A percentile compares a stretch with the other conserved stretches of the same genome.
Conservation (phyloP, 2,888 invertebrate genomes). For the Lumbricus terrestris region DNA sequence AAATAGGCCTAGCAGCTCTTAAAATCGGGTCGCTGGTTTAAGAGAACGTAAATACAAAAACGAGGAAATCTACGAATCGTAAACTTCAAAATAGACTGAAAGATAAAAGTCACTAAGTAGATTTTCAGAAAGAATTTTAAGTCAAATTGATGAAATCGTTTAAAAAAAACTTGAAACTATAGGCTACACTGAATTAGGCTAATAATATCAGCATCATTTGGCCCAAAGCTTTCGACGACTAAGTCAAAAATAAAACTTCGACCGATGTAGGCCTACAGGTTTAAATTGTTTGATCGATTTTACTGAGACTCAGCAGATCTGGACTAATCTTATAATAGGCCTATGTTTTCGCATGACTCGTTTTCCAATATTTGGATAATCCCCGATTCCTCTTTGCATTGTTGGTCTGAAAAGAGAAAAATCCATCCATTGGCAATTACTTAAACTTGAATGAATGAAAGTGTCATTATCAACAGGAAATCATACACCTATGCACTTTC, state of each 20-base stretch:
- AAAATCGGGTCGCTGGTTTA: not conserved
- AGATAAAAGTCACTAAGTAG: too few relatives aligned
- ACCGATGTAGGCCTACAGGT: not conserved
- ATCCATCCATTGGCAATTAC: too few relatives aligned
- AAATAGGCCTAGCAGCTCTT: not conserved
- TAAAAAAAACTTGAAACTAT: not conserved
- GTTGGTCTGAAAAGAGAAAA: too few relatives aligned
- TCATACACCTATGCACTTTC: not conserved
- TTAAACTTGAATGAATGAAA: not conserved
- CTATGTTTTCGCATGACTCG: too few relatives aligned
- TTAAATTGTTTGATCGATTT: too few relatives aligned
- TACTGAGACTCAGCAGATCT: too few relatives aligned
- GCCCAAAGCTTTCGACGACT: not conserved
- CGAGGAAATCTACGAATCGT: not conserved
- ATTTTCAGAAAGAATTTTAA: too few relatives aligned
- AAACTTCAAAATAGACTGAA: not conserved
- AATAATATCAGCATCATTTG: not conserved
- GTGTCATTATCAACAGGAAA: not conserved
- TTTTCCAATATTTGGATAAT: too few relatives aligned
- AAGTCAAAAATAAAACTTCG: not conserved
- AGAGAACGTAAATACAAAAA: not conserved
- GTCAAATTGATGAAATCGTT: too few relatives aligned
- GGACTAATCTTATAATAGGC: too few relatives aligned
- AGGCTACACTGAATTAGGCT: not conserved
- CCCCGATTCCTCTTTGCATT: too few relatives aligned